Evolutionary conservation across 2,113 vertebrate species (phyloP), one percentile per base, ranked within the genome.

Genomic region (Melierax canorus): DNA sequence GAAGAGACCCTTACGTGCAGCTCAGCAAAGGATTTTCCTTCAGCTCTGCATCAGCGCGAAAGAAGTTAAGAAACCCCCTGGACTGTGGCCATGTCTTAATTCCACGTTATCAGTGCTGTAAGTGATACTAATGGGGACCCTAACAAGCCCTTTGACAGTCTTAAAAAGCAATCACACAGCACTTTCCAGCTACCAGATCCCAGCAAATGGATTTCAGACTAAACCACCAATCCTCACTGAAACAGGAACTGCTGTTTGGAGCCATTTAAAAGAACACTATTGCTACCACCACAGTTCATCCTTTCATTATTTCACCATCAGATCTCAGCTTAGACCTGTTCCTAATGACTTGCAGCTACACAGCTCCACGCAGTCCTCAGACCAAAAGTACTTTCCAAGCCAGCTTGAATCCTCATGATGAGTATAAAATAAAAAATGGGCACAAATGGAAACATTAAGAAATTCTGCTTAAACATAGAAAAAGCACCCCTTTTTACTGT

Each of bases 111-210:
- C n/a, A 71, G 14, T 36, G 39, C 67, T 58, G 24, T 11, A n/a
- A 80, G 27, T 0, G 0, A 48, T 14, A 17, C 36, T 18, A 82
- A 64, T 1, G 1, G 62, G 36, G 32, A 75, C 36, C 0, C 0
- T 23, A 60, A 77, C 20, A 48, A 83, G 48, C 45, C 59, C 67
- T 88, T 80, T 12, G 51, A 20, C 60, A 89, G 24, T 24, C 69
- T 66, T 38, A 10, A 22, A 84, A 60, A 64, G 73, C 41, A 62
- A 46, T 21, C 41, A 50, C 16, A 39, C 14, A 62, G 51, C 24
- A 72, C 32, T 45, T 76, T 71, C 59, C 59, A 72, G 46, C 32
- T 16, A 18, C 29, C 41, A 63, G 18, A 30, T 23, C 18, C 10
- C 68, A 39, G 24, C 68, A 80, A 69, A 66, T 11, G 13, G 27